Evolutionary conservation across 2,797 vertebrate species (phyloP), one percentile per base, ranked within the genome.

Genomic region (Antennarius maculatus): DNA sequence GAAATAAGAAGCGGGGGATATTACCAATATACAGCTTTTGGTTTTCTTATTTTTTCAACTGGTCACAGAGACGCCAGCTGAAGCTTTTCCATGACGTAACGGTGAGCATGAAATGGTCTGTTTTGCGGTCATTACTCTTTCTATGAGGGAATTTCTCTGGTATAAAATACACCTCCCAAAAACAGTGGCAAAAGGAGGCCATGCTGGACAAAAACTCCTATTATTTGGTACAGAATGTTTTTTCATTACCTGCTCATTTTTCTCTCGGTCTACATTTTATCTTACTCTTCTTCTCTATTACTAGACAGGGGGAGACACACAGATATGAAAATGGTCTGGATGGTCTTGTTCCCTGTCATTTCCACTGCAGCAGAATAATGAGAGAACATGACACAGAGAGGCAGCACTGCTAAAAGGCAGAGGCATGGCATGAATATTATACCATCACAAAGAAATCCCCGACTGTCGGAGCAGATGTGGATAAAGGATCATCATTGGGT

Each of bases 381-480:
- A 82, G 69, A 47, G 73, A 82, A 83, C 84, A 79, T 78, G 82
- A 80, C 85, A 72, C 13, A 49, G 66, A 60, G 76, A 78, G 70
- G 54, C 77, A 53, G 74, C 0, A 76, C 59, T 61, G 6, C 71
- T 79, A 63, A 82, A 84, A 73, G 67, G 47, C 27, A 52, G 68
- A 67, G 75, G 68, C 82, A 54, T 10, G 62, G 74, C 84, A 86
- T 88, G 72, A 88, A 88, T 89, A 85, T 86, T 83, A 83, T 67
- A 81, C 69, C 0, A 17, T 43, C 77, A 75, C 43, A 6, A 54
- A 72, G 54, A 77, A 77, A 74, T 80, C 80, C 57, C 58, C 58
- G 59, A 63, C 55, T 9, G 5, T 23, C 66, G 7, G 41, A 29
- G 31, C 55, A 64, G 23, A 41, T 51, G 18, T 12, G 23, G 10